phyloP scores from a whole-genome alignment of 2,113 vertebrate genomes.

The Callaeas wilsoni region DNA sequence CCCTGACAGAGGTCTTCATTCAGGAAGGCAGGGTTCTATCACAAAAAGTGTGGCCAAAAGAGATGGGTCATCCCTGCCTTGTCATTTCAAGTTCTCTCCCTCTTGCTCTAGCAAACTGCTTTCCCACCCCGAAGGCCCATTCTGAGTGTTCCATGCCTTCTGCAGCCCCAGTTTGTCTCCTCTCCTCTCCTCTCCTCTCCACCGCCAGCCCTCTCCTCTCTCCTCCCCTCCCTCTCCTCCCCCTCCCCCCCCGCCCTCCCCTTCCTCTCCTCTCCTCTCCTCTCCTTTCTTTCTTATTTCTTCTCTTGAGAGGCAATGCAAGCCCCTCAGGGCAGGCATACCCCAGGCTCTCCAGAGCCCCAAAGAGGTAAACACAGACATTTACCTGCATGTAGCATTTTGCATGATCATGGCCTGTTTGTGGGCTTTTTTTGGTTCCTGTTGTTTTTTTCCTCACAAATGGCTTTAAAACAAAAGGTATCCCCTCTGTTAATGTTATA shows the following conservation, averaged over 20 bases:
- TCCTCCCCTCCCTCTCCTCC: neutral
- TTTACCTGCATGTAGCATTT: neutral
- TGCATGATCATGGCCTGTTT: neutral
- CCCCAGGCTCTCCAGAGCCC: neutral
- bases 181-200: neutral
- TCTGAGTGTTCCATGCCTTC: neutral
- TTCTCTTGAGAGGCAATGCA: neutral
- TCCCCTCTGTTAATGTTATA: neutral
- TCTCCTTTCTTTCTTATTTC: neutral
- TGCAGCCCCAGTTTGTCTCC: neutral
- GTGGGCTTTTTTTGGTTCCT: neutral
- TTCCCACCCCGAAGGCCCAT: neutral
- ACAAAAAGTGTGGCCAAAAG: neutral
- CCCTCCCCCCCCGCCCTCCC: too few relatives aligned
- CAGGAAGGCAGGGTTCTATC: neutral
- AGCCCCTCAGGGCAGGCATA: neutral
- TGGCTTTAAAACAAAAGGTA: neutral
- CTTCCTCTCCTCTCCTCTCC: neutral
- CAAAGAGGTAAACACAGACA: neutral
- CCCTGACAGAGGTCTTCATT: neutral
- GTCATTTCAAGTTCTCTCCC: neutral
- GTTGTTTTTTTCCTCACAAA: neutral
- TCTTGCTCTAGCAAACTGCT: neutral
- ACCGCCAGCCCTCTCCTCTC: too few relatives aligned
- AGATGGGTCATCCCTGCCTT: neutral